These are phyloP conservation scores for Cartodere bifasciata DNA, from an alignment of 2,888 invertebrate species.

Conservation along the genomic window DNA sequence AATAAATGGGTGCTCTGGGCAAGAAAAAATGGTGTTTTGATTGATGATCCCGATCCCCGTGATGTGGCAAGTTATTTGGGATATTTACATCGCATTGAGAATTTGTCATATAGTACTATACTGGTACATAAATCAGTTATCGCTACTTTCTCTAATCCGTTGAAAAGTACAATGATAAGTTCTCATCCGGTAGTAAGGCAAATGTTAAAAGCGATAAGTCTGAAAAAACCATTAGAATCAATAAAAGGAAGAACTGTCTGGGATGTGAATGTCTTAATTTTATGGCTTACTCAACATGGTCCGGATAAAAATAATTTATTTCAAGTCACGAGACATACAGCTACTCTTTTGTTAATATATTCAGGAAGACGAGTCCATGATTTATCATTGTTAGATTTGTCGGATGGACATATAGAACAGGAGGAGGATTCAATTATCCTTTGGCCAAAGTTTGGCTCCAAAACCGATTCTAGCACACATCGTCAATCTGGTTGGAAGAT, in stretches of 20 bases:
- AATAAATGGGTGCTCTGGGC: neutral
- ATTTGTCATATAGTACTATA: no score
- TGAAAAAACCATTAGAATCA: neutral
- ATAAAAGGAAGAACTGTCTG: neutral
- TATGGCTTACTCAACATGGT: neutral
- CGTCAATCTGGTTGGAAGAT: slow-evolving; percentile 1
- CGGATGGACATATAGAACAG: neutral
- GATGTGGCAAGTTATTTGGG: no score
- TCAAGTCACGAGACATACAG: no score
- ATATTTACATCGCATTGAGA: no score
- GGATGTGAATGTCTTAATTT: neutral
- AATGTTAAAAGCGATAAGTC: neutral
- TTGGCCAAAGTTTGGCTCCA: slow-evolving; percentile 2
- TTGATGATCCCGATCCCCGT: no score
- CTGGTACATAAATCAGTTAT: slow-evolving; percentile 1
- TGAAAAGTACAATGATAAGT: neutral
- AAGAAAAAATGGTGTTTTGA: no score
- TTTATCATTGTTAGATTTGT: neutral
- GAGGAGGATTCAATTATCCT: neutral
- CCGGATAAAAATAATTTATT: neutral
- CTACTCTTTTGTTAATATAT: no score
- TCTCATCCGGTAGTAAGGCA: neutral
- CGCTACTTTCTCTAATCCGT: neutral
- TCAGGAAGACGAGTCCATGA: slow-evolving; percentile 2
- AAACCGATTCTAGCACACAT: neutral